Evolutionary conservation across 2,888 invertebrate species (phyloP).

Genomic region (Diarsia rubi): DNA sequence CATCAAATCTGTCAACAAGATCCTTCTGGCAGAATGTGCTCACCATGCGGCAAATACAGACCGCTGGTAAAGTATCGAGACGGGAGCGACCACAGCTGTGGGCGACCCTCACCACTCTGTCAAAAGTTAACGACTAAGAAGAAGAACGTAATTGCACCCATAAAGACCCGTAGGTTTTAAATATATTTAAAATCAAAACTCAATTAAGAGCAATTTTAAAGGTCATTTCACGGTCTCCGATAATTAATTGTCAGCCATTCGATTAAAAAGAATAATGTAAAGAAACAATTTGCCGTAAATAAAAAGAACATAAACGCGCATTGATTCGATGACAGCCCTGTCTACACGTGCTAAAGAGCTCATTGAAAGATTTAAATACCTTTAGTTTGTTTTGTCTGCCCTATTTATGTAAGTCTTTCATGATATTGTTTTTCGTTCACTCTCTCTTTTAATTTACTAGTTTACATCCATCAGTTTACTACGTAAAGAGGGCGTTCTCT

Average conservation of each 20-base stretch:
- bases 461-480: too few relatives aligned
- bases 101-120: too few relatives aligned
- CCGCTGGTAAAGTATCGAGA: too few relatives aligned
- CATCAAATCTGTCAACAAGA: too few relatives aligned
- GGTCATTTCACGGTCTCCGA: conserved; percentile 8
- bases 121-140: too few relatives aligned
- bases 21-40: too few relatives aligned
- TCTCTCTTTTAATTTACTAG: too few relatives aligned
- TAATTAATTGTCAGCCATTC: conserved; percentile 33
- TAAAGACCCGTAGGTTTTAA: conserved; percentile 14
- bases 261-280: conserved; percentile 15
- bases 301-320: conserved; percentile 57
- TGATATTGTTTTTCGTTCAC: conserved; percentile 27
- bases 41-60: too few relatives aligned
- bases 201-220: conserved; percentile 12
- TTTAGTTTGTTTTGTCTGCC: conserved; percentile 47
- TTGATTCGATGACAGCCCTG: conserved; percentile 67
- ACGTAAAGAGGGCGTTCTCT: too few relatives aligned
- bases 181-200: conserved; percentile 3
- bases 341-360: conserved; percentile 58
- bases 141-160: too few relatives aligned
- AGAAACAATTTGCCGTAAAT: neutral
- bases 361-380: conserved; percentile 66
- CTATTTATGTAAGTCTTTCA: conserved; percentile 28
- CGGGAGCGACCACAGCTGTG: too few relatives aligned